Evolutionary conservation across 37 sponge, comb jelly and placozoan genomes (phyloP), one percentile per base, ranked within the genome.

Genomic region (Spongia lamella): DNA sequence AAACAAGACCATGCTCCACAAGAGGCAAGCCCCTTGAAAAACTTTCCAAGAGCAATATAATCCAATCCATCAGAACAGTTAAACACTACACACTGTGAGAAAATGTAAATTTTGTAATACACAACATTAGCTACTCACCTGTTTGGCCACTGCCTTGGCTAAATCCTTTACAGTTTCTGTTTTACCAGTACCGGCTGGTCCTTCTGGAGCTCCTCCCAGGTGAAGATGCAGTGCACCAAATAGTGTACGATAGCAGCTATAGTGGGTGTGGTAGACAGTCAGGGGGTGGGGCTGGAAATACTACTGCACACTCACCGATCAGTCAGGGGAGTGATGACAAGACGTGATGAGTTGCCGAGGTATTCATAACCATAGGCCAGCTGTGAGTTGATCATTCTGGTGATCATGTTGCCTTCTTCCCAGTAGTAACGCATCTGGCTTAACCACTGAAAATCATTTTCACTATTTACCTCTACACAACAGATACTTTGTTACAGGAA

Each of bases 1-100:
- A 98, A 98, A 68, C 99, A 98, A 25, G 99, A 94, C 99, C 99
- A 98, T 3, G 99, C 99, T 26, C 99, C 99, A 84, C 96, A 94
- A 32, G 96, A 95, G 16, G 99, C 99, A 26, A 98, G 81, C 0
- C 99, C 99, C 43, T 98, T 98, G 87, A 98, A 98, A 88, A 98
- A 98, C 75, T 98, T 98, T 9, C 99, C 99, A 69, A 98, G 83
- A 33, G 99, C 99, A 59, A 95, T 92, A 83, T 98, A 98, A 70
- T 98, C 99, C 63, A 98, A 86, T 43, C 99, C 99, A 79, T 98
- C 99, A 61, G 96, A 95, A 63, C 99, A 98, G 87, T 98, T 98
- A 79, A 98, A 98, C 73, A 98, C 99, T 37, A 98, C 99, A 84
- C 99, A 98, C 92, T 96, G 70, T 7, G 24, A 62, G 22, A 6